These are phyloP conservation scores for Polyommatus icarus DNA, from an alignment of 2,888 invertebrate genomes.

Conservation along the genomic window DNA sequence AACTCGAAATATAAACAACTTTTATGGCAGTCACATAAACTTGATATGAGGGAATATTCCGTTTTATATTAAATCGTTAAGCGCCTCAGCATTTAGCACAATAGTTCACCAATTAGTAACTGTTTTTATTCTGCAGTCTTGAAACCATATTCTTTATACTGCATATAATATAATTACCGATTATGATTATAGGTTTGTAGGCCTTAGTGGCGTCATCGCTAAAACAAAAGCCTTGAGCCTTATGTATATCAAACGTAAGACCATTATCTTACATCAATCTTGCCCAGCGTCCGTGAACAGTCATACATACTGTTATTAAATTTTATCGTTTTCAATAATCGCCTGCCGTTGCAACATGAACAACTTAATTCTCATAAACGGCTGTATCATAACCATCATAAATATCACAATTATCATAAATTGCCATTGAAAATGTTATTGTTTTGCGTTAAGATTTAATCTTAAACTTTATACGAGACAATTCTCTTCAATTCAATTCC, in stretches of 20 bases:
- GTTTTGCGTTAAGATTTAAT: neutral
- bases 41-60: too few species aligned
- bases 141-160: too few species aligned
- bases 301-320: conserved; percentile 26
- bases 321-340: conserved; percentile 29
- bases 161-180: too few species aligned
- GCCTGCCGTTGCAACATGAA: conserved; percentile 20
- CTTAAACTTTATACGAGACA: too few species aligned
- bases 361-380: conserved; percentile 23
- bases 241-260: conserved; percentile 18
- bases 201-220: neutral
- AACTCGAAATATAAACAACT: too few species aligned
- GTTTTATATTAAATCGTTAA: too few species aligned
- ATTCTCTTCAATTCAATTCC: too few species aligned
- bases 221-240: conserved; percentile 1
- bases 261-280: conserved; percentile 1
- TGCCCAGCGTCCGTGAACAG: conserved; percentile 27
- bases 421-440: conserved; percentile 3
- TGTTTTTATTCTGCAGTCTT: too few species aligned
- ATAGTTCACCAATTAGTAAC: too few species aligned
- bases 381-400: conserved; percentile 5
- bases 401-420: neutral
- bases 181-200: neutral
- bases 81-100: too few species aligned
- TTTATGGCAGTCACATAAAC: too few species aligned